Base-by-base conservation (phyloP, 2,113 vertebrate species). In the Nesogale talazaci region DNA sequence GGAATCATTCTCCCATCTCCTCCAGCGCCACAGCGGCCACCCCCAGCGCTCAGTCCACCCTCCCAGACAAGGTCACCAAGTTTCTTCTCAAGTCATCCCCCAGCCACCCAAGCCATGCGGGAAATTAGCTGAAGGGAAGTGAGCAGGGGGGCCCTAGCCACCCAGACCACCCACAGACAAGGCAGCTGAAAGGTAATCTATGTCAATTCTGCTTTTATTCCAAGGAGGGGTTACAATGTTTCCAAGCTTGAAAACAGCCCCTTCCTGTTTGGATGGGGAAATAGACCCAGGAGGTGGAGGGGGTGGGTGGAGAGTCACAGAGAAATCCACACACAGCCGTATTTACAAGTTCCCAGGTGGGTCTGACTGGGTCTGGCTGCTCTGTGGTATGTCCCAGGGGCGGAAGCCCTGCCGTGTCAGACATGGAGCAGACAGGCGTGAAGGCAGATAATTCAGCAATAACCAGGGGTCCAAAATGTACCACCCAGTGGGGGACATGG, bases 161-260 rank as follows among this genome's bases (percentile, higher is more conserved):
- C 23, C 36, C 82, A 29, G 69, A 16, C 17, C 15, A 40, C 82
- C n/a, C 4, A 14, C 1, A 69, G 69, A 87, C 23, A 76, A 52
- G 40, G 46, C 29, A 89, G 83, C 92, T 78, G 86, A 27, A 25
- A 31, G 2, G 2, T 31, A 61, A 88, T 77, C 77, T 9, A 42
- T 52, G 89, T 88, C 70, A 79, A 63, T 83, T 83, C 40, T 57
- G n/a, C 85, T 6, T 83, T 79, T 88, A 89, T 61, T 81, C 56
- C 46, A 76, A 89, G 69, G 87, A 84, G 56, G 70, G 57, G 27
- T 46, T 83, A 87, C 16, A 22, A 0, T 11, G 9, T 84, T 75
- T 65, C 34, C 70, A 94, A 85, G 72, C 31, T 40, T 69, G 34
- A 52, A 52, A 52, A 52, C 52, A 40, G 14, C 72, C 42, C 22